A percentile compares a stretch with the other conserved stretches of the same genome.
Evolutionary conservation across 2,888 invertebrate genomes (phyloP).

Genomic region (Drosophila diplacantha): DNA sequence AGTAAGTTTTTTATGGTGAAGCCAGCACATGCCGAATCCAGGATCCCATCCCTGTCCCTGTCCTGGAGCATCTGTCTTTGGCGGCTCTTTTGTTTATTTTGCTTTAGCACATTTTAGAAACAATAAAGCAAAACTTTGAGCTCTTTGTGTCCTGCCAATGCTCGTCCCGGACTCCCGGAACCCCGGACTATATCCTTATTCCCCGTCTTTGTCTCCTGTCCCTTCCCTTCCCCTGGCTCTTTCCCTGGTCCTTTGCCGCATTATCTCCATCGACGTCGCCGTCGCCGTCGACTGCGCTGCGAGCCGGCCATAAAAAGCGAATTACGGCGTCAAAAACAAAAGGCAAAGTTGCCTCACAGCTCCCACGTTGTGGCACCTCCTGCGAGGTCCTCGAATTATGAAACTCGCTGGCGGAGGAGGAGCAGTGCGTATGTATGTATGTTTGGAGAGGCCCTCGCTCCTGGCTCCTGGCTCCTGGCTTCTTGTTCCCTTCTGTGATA

Average conservation of each 20-base stretch:
- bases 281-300: constrained; percentile 22
- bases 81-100: constrained; percentile 57
- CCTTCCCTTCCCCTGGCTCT: background rate
- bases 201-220: background rate
- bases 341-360: constrained; percentile 38
- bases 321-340: constrained; percentile 54
- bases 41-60: background rate
- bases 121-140: constrained; percentile 69
- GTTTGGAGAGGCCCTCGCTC: constrained; percentile 2
- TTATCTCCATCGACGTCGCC: constrained; percentile 48
- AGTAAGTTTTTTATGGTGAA: constrained; percentile 30
- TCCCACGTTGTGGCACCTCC: constrained; percentile 10
- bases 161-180: constrained; percentile 11
- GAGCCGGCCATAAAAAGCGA: constrained; percentile 53
- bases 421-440: background rate
- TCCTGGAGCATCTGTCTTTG: constrained; percentile 36
- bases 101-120: constrained; percentile 67
- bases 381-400: constrained; percentile 43
- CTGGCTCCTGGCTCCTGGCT: constrained; percentile 3
- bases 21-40: constrained; percentile 29
- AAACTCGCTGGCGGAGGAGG: constrained; percentile 20
- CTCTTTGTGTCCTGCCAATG: constrained; percentile 53
- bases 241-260: constrained; percentile 9
- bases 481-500: constrained; percentile 24
- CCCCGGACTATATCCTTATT: constrained; percentile 9